These are phyloP conservation scores for Hucho hucho DNA, from an alignment of 2,113 vertebrate genomes.

Conservation along the genomic window DNA sequence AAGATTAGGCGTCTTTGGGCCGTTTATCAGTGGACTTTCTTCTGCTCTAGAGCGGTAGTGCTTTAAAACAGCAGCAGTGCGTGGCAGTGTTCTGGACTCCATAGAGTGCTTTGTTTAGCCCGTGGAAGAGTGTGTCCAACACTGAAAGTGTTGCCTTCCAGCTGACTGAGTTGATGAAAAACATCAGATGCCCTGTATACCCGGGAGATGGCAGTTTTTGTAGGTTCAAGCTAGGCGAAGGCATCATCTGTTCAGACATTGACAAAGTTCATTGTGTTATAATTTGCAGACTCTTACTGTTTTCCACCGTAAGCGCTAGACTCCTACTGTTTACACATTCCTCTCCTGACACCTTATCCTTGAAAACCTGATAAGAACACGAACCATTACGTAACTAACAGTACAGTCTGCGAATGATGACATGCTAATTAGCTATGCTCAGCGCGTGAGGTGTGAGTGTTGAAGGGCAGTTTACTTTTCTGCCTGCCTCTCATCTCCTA, in stretches of 20 bases:
- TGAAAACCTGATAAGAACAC: neutral
- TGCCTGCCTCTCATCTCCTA: neutral
- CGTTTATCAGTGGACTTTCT: conserved; percentile 4
- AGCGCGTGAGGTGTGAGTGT: neutral
- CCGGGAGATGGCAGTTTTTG: neutral
- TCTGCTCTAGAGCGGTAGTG: neutral
- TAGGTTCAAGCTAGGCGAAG: neutral
- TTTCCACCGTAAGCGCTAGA: neutral
- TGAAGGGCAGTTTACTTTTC: conserved; percentile 9
- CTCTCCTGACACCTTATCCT: neutral
- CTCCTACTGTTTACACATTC: neutral
- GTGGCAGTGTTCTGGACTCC: conserved; percentile 16
- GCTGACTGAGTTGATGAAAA: neutral
- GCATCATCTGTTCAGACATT: neutral
- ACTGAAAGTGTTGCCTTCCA: conserved; percentile 33
- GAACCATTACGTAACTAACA: conserved; percentile 7
- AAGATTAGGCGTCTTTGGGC: conserved; percentile 17
- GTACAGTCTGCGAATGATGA: conserved; percentile 10
- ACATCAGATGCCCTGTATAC: conserved; percentile 4
- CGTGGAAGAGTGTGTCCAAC: conserved; percentile 24
- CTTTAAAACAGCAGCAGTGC: conserved; percentile 13
- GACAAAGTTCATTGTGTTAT: neutral
- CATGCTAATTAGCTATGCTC: conserved; percentile 27
- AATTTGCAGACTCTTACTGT: neutral
- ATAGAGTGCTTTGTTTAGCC: conserved; percentile 39